Conservation (phyloP, 1,140 invertebrate genomes). For the Popillia japonica region DNA sequence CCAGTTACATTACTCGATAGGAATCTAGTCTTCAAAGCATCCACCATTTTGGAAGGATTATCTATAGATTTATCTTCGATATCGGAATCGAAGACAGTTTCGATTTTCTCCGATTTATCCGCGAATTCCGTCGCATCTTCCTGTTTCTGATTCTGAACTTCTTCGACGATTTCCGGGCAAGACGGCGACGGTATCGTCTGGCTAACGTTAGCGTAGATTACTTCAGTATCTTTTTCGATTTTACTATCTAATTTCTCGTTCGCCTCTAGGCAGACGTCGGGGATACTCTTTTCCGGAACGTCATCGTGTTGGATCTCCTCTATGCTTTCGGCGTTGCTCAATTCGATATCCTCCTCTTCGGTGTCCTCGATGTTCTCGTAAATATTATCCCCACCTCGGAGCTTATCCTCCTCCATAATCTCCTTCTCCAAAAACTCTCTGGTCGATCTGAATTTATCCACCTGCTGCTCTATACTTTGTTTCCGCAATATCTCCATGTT, state of each 20-base stretch:
- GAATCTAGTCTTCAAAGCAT: constrained; percentile 54
- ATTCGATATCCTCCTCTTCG: constrained; percentile 38
- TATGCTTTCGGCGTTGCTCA: constrained; percentile 9
- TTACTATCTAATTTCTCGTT: constrained; percentile 7
- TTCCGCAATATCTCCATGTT: constrained; percentile 26
- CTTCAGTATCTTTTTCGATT: constrained; percentile 7
- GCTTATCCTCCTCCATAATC: neutral
- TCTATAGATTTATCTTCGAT: constrained; percentile 25
- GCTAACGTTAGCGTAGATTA: neutral
- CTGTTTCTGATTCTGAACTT: constrained; percentile 39
- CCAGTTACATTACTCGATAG: constrained; percentile 32
- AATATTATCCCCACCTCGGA: constrained; percentile 42
- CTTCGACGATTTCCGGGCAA: constrained; percentile 42
- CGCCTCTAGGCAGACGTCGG: constrained; percentile 21
- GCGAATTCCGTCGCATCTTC: constrained; percentile 17
- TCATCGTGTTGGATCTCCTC: constrained; percentile 7
- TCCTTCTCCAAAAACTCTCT: constrained; percentile 34
- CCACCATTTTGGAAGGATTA: constrained; percentile 51
- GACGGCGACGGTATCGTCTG: no score
- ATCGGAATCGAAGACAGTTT: neutral
- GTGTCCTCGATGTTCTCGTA: constrained; percentile 43
- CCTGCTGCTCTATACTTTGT: constrained; percentile 11
- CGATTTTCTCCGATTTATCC: constrained; percentile 50
- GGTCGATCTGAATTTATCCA: neutral
- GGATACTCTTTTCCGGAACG: constrained; percentile 27